Conservation (phyloP, 2,888 invertebrate species). For the Orthosia incerta region DNA sequence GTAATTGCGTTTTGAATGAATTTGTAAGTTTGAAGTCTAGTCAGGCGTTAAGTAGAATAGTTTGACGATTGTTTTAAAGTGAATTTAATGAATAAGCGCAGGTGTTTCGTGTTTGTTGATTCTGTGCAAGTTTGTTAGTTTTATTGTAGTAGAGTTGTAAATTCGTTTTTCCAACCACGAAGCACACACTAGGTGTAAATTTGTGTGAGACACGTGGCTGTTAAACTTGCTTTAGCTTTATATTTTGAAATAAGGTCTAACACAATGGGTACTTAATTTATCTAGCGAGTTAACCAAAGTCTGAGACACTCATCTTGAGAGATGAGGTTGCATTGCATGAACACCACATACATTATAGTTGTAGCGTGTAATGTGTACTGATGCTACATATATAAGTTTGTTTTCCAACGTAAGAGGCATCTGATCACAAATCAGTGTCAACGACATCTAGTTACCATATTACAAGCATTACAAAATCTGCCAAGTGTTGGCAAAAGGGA, state of each 20-base stretch:
- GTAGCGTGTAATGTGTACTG: not conserved
- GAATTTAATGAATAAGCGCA: slow-evolving; percentile 22
- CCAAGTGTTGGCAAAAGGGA: slow-evolving; percentile 31
- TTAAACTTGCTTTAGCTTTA: not conserved
- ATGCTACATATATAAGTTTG: not conserved
- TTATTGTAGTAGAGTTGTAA: not conserved
- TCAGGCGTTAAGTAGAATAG: slow-evolving; percentile 41
- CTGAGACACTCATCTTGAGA: slow-evolving; percentile 3
- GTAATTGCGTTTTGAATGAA: slow-evolving; percentile 52
- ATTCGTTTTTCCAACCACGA: not conserved
- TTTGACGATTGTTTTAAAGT: slow-evolving; percentile 17
- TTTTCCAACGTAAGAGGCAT: not conserved
- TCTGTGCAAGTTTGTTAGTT: not conserved
- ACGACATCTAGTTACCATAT: slow-evolving; percentile 22
- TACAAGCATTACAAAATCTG: slow-evolving; percentile 30
- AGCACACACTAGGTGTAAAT: not conserved
- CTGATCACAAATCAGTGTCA: slow-evolving; percentile 40
- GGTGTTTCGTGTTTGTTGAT: slow-evolving; percentile 22
- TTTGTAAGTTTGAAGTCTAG: slow-evolving; percentile 36
- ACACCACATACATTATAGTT: not conserved
- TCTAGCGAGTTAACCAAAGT: not conserved
- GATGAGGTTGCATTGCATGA: not conserved
- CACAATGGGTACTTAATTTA: slow-evolving; percentile 2
- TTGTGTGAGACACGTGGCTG: not conserved
- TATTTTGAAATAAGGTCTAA: not conserved